Conservation (phyloP, 2,888 invertebrate species). For the Brachyptera risi region DNA sequence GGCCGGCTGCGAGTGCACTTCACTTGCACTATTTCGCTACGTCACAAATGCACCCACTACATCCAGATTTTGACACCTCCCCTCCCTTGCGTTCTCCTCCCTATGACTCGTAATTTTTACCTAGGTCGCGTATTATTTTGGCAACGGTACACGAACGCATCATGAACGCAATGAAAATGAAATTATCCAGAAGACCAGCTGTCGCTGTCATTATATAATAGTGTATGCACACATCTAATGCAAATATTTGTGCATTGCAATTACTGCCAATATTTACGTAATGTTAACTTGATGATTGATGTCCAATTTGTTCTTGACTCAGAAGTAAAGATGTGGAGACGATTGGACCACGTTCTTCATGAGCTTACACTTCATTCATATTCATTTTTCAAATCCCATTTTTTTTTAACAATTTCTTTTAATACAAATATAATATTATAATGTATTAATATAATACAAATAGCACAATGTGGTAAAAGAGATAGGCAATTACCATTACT, state of each 20-base stretch:
- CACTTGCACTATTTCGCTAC: slow-evolving; percentile 25
- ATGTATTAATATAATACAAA: too few relatives aligned
- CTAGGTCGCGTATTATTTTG: neutral
- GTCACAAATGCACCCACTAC: slow-evolving; percentile 12
- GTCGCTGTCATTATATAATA: neutral
- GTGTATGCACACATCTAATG: neutral
- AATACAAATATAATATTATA: too few relatives aligned
- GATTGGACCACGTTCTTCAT: too few relatives aligned
- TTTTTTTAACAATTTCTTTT: too few relatives aligned
- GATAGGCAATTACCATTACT: too few relatives aligned
- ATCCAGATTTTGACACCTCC: neutral
- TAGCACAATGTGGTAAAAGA: too few relatives aligned
- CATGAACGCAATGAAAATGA: neutral
- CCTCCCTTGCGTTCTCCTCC: neutral
- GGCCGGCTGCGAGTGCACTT: slow-evolving; percentile 30
- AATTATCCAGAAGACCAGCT: neutral
- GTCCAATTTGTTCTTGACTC: neutral
- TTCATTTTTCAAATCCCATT: too few relatives aligned
- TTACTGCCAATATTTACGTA: slow-evolving; percentile 9
- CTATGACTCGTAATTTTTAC: neutral
- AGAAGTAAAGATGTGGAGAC: too few relatives aligned
- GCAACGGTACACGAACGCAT: neutral
- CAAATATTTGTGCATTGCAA: neutral
- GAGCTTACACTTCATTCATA: too few relatives aligned
- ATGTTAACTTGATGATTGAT: slow-evolving; percentile 3